phyloP scores from a whole-genome alignment of 2,113 vertebrate species.

The Peromyscus maniculatus region DNA sequence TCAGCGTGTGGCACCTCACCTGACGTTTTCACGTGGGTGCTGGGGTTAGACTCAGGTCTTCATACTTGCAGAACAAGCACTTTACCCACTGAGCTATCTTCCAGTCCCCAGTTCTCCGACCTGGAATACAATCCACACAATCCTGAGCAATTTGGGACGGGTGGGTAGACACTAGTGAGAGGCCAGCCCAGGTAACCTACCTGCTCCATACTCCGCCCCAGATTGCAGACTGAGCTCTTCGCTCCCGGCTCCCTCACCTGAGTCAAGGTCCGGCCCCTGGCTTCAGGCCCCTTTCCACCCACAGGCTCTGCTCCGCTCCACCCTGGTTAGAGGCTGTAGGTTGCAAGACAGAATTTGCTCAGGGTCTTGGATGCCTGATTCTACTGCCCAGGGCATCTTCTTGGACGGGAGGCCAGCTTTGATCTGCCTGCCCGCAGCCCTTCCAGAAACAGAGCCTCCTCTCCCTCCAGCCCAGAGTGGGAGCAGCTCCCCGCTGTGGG shows the following conservation, averaged over 20 bases:
- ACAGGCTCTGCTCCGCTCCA: not conserved
- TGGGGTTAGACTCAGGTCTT: not conserved
- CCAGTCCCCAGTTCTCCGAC: not conserved
- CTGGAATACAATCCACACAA: not conserved
- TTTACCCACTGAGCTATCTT: not conserved
- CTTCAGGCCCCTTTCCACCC: not conserved
- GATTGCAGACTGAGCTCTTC: not conserved
- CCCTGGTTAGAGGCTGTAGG: not conserved
- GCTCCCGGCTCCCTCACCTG: not conserved
- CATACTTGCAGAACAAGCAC: not conserved
- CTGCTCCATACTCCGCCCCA: accelerated
- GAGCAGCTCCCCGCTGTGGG: not conserved
- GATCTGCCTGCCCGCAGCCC: no score
- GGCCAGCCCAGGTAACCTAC: not conserved
- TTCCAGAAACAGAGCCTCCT: not conserved
- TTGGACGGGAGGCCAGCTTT: not conserved
- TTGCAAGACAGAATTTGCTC: not conserved
- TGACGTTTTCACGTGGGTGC: not conserved
- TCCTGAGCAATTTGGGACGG: not conserved
- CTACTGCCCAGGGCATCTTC: not conserved
- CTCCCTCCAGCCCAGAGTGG: not conserved
- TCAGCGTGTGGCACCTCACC: not conserved
- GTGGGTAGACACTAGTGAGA: not conserved
- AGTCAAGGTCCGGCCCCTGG: not conserved
- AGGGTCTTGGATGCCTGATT: not conserved